A percentile compares a stretch with the other conserved stretches of the same genome.
Evolutionary conservation across 1,140 invertebrate genomes (phyloP).

Genomic region (Psilanteris sp.): DNA sequence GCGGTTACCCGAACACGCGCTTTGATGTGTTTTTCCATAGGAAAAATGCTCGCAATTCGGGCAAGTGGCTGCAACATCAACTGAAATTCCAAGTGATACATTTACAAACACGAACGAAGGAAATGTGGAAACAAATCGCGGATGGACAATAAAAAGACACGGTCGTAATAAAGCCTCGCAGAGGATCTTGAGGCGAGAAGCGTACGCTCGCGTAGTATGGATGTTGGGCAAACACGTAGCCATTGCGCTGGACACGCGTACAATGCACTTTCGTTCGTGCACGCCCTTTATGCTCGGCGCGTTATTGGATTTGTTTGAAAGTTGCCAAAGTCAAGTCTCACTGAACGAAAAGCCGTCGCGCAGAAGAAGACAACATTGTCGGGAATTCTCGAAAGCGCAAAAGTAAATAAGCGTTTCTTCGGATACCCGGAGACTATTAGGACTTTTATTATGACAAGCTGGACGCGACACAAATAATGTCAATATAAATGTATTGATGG

Average conservation of each 20-base stretch:
- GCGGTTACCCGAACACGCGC: too few relatives aligned
- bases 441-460: background rate
- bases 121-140: constrained; percentile 12
- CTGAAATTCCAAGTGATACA: constrained; percentile 24
- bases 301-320: constrained; percentile 66
- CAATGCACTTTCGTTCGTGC: constrained; percentile 7
- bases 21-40: too few relatives aligned
- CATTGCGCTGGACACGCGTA: constrained; percentile 5
- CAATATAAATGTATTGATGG: constrained; percentile 14
- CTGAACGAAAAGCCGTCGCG: constrained; percentile 27
- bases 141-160: constrained; percentile 26
- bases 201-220: constrained; percentile 8
- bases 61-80: constrained; percentile 18
- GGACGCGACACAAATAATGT: constrained; percentile 7
- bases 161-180: constrained; percentile 21
- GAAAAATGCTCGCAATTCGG: too few relatives aligned
- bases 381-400: constrained; percentile 48
- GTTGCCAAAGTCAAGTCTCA: constrained; percentile 43
- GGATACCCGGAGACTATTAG: constrained; percentile 18
- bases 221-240: constrained; percentile 41
- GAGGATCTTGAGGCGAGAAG: constrained; percentile 8
- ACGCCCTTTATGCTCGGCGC: constrained; percentile 27
- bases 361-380: constrained; percentile 38
- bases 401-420: constrained; percentile 52
- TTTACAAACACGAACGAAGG: constrained; percentile 4